Percentiles rank a stretch among this genome's conserved stretches.
Evolutionary conservation across 2,888 invertebrate genomes (phyloP).

Genomic region (Cybosia mesomella): DNA sequence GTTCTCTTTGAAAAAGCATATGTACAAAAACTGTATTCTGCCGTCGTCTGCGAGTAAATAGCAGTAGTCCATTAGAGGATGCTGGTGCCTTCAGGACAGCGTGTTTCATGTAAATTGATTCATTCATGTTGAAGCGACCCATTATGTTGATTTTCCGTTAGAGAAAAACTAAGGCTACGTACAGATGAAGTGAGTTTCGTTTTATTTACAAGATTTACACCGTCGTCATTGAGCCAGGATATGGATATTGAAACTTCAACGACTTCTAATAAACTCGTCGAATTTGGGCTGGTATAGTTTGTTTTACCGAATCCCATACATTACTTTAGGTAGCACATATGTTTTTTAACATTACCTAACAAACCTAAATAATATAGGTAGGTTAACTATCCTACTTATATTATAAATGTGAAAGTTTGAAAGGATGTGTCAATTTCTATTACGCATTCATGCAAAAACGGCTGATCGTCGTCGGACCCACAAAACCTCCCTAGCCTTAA

Average conservation of each 20-base stretch:
- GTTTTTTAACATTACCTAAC: background rate
- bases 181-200: slow-evolving; percentile 20
- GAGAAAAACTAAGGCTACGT: slow-evolving; percentile 70
- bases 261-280: background rate
- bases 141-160: slow-evolving; percentile 85
- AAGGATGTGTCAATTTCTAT: too few relatives aligned
- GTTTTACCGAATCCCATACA: background rate
- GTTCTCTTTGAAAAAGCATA: slow-evolving; percentile 66
- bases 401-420: too few relatives aligned
- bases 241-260: background rate
- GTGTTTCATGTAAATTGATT: slow-evolving; percentile 80
- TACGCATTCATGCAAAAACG: too few relatives aligned
- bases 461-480: too few relatives aligned
- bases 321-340: background rate
- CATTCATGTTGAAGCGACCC: slow-evolving; percentile 76
- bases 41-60: slow-evolving; percentile 65
- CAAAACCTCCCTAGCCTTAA: too few relatives aligned
- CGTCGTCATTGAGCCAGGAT: background rate
- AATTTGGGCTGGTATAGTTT: background rate
- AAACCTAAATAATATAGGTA: background rate
- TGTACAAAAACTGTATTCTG: slow-evolving; percentile 70
- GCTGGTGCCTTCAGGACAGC: slow-evolving; percentile 60
- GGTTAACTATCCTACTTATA: too few relatives aligned
- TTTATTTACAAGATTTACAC: slow-evolving; percentile 15
- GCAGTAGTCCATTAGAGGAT: slow-evolving; percentile 72